These are phyloP conservation scores for Drosophila leontia DNA, from an alignment of 1,140 invertebrate species.

Conservation along the genomic window DNA sequence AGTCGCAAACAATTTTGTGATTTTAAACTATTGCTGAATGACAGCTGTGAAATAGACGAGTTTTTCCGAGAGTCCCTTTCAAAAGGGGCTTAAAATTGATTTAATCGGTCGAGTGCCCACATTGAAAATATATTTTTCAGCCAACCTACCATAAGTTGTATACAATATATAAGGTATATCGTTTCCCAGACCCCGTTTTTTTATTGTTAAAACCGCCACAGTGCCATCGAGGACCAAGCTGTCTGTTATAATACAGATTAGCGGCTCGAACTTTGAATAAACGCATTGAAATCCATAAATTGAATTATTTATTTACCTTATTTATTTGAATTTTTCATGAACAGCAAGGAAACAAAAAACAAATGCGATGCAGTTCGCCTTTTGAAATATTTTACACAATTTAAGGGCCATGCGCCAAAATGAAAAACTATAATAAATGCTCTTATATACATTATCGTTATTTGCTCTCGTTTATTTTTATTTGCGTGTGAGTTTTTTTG, in stretches of 20 bases:
- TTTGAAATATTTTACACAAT: constrained; percentile 56
- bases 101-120: constrained; percentile 1
- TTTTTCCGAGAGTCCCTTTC: not conserved
- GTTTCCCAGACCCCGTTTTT: constrained; percentile 15
- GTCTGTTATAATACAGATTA: constrained; percentile 69
- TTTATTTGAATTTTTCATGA: constrained; percentile 56
- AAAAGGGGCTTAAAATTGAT: not conserved
- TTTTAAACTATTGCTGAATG: not conserved
- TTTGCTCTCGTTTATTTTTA: constrained; percentile 49
- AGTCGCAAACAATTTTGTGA: not conserved
- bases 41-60: not conserved
- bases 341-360: constrained; percentile 44
- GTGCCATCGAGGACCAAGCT: constrained; percentile 21
- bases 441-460: constrained; percentile 48
- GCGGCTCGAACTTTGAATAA: constrained; percentile 44
- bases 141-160: not conserved
- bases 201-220: constrained; percentile 35
- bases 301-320: constrained; percentile 66
- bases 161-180: not conserved
- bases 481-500: constrained; percentile 41
- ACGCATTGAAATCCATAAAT: constrained; percentile 61
- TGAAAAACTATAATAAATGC: constrained; percentile 39
- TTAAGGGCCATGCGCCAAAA: constrained; percentile 40
- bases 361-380: constrained; percentile 39
- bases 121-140: constrained; percentile 13